Evolutionary conservation across 92 coral and sea anemone genomes (phyloP).

Genomic region (Siderastrea siderea): DNA sequence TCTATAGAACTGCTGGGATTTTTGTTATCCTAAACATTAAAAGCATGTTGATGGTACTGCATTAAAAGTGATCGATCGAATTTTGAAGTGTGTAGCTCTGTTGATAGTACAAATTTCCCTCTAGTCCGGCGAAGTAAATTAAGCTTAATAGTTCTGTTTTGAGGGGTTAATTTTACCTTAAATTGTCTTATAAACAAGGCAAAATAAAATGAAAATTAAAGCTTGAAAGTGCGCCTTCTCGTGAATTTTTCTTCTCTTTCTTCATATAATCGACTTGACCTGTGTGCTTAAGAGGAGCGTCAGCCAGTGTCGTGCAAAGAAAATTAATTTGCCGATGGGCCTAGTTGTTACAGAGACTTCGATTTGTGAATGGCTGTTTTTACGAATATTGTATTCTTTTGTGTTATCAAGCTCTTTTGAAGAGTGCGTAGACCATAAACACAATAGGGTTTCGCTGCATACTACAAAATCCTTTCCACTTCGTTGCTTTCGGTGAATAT

Average conservation of each 20-base stretch:
- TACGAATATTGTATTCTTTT: conserved; percentile 18
- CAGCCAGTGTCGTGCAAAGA: not conserved
- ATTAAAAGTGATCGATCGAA: not conserved
- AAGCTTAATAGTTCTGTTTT: not conserved
- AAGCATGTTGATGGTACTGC: not conserved
- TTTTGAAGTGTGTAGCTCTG: not conserved
- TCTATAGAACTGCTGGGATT: too few relatives aligned
- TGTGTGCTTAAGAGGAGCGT: not conserved
- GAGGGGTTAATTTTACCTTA: conserved; percentile 11
- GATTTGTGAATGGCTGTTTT: conserved; percentile 31
- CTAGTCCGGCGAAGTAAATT: not conserved
- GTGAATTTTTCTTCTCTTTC: not conserved
- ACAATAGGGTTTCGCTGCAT: not conserved
- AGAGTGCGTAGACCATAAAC: not conserved
- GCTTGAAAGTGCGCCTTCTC: not conserved
- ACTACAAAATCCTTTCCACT: conserved; percentile 21
- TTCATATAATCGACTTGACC: not conserved
- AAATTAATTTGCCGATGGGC: not conserved
- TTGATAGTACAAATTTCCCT: not conserved
- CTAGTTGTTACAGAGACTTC: conserved; percentile 7
- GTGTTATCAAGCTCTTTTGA: conserved; percentile 20
- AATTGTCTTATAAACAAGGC: not conserved
- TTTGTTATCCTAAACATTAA: not conserved
- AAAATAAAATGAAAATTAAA: not conserved
- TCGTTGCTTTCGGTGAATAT: conserved; percentile 14